Percentiles rank a stretch among this genome's conserved stretches.
Evolutionary conservation across 2,113 vertebrate genomes (phyloP).

Genomic region (Pterophyllum scalare): DNA sequence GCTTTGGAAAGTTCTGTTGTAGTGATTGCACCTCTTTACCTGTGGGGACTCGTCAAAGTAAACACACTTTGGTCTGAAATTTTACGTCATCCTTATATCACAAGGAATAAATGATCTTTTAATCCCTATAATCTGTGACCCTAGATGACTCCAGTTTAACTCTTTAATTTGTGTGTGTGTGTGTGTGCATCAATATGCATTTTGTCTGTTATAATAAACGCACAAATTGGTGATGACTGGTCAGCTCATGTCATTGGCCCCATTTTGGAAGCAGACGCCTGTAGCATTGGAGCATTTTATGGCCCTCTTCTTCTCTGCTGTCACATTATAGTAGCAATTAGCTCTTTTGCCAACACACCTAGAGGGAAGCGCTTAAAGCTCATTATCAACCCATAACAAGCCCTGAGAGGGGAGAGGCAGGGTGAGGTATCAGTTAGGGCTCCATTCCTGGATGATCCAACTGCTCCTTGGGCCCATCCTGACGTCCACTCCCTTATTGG

Average conservation of each 20-base stretch:
- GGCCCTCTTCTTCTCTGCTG: constrained; percentile 26
- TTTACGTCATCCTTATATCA: neutral
- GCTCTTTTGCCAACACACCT: constrained; percentile 35
- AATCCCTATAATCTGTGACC: neutral
- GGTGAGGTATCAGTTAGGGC: neutral
- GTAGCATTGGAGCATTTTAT: neutral
- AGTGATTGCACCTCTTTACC: constrained; percentile 34
- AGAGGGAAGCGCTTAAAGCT: constrained; percentile 58
- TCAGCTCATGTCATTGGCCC: neutral
- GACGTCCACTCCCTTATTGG: constrained; percentile 32
- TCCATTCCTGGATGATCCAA: constrained; percentile 35
- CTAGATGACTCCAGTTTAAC: neutral
- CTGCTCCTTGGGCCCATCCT: constrained; percentile 18
- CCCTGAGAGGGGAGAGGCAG: constrained; percentile 32
- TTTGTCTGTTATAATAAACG: neutral
- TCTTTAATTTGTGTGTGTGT: neutral
- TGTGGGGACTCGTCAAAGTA: neutral
- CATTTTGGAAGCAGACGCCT: neutral
- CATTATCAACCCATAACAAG: constrained; percentile 68
- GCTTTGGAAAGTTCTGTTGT: neutral
- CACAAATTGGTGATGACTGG: neutral
- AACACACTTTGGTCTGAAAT: neutral
- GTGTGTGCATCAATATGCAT: neutral
- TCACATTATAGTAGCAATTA: constrained; percentile 59
- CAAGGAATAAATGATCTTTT: neutral